Conservation (phyloP, 2,797 vertebrate genomes). For the Chelmon rostratus region DNA sequence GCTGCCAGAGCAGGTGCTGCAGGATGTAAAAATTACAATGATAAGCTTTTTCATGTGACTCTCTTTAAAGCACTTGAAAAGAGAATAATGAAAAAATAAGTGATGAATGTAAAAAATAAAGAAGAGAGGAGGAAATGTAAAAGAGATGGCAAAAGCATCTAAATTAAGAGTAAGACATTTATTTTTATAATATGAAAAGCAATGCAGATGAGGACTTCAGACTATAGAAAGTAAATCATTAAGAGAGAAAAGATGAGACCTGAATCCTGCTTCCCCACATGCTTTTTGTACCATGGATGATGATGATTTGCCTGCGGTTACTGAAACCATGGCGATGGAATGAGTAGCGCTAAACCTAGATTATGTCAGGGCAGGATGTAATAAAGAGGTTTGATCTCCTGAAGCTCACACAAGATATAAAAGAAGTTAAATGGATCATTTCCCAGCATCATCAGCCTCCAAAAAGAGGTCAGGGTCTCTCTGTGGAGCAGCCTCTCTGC, state of each 20-base stretch:
- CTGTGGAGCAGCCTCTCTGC: constrained; percentile 40
- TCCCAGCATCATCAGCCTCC: constrained; percentile 16
- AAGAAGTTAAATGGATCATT: constrained; percentile 37
- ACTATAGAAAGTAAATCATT: too few species aligned
- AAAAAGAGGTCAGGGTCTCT: constrained; percentile 43
- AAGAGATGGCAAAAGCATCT: neutral
- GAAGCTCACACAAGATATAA: neutral
- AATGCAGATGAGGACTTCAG: too few species aligned
- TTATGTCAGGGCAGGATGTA: neutral
- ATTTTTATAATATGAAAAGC: neutral
- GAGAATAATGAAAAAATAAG: neutral
- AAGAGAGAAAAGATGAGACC: neutral
- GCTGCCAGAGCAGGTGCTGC: neutral
- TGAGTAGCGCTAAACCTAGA: neutral
- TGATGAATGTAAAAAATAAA: neutral
- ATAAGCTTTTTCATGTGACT: neutral
- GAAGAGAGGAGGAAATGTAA: neutral
- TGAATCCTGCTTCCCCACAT: neutral
- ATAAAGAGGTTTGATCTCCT: constrained; percentile 12
- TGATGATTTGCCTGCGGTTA: neutral
- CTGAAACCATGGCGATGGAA: neutral
- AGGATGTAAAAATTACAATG: neutral
- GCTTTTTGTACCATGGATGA: neutral
- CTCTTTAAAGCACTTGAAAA: neutral
- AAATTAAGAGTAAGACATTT: neutral